Conservation (phyloP, 1,140 invertebrate genomes). For the Tetragonula clypearis region DNA sequence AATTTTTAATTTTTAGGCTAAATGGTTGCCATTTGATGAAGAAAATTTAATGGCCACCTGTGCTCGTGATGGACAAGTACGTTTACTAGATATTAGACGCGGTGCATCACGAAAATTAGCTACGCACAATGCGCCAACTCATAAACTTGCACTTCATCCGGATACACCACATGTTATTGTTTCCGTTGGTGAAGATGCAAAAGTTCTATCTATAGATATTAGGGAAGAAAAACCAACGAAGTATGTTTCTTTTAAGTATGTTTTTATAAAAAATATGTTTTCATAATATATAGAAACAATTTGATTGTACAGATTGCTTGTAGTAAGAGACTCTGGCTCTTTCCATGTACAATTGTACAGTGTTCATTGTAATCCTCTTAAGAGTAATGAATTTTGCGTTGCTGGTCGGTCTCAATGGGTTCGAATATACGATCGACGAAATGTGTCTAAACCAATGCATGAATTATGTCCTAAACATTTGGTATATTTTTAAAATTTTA, state of each 20-base stretch:
- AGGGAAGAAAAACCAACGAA: conserved; percentile 86
- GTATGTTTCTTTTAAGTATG: conserved; percentile 77
- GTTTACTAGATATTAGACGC: conserved; percentile 78
- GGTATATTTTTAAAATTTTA: conserved; percentile 70
- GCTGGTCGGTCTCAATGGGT: conserved; percentile 86
- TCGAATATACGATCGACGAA: conserved; percentile 88
- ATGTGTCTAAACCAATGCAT: conserved; percentile 77
- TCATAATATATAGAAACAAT: conserved; percentile 5
- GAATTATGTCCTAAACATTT: conserved; percentile 84
- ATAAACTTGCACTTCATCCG: conserved; percentile 89
- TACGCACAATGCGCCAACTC: conserved; percentile 87
- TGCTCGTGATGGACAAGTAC: conserved; percentile 94
- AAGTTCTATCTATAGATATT: conserved; percentile 91
- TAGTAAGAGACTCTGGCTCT: conserved; percentile 83
- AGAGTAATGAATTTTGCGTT: conserved; percentile 90
- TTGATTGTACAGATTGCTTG: conserved; percentile 84
- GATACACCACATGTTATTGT: conserved; percentile 90
- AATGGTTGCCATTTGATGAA: conserved; percentile 86
- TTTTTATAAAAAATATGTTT: neutral
- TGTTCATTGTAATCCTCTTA: conserved; percentile 91
- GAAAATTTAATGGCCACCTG: conserved; percentile 93
- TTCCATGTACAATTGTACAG: conserved; percentile 90
- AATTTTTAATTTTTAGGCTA: conserved; percentile 80
- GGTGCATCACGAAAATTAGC: conserved; percentile 85
- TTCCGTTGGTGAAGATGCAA: conserved; percentile 94